These are phyloP conservation scores for Sternarchorhynchus goeldii DNA, from an alignment of 2,797 vertebrate genomes.

Conservation along the genomic window DNA sequence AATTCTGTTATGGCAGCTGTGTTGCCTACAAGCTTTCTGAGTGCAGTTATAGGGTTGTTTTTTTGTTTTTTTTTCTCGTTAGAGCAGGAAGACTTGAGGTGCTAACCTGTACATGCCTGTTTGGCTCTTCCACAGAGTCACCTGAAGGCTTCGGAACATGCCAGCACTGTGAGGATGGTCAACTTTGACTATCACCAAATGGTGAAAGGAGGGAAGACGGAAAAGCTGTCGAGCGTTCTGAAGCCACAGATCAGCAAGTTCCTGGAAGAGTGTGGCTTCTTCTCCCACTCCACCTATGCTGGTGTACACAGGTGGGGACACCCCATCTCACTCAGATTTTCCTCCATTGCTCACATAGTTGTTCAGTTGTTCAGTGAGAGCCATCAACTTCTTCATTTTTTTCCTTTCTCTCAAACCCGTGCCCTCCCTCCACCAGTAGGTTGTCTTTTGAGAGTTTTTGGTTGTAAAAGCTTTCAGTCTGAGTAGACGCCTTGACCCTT, in stretches of 20 bases:
- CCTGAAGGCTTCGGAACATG: slow-evolving; percentile 93
- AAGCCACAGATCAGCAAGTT: slow-evolving; percentile 91
- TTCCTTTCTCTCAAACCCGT: background rate
- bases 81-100: background rate
- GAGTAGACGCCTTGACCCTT: background rate
- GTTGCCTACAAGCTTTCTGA: too few relatives aligned
- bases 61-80: too few relatives aligned
- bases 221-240: slow-evolving; percentile 88
- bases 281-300: slow-evolving; percentile 85
- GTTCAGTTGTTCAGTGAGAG: background rate
- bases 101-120: background rate
- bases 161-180: slow-evolving; percentile 86
- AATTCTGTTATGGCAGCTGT: too few relatives aligned
- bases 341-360: background rate
- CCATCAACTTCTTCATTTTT: background rate
- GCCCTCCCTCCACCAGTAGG: too few relatives aligned
- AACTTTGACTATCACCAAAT: slow-evolving; percentile 99
- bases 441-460: background rate
- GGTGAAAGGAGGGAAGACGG: slow-evolving; percentile 93
- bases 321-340: background rate
- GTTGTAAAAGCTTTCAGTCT: background rate
- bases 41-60: too few relatives aligned
- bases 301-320: slow-evolving; percentile 84
- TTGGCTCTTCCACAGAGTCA: slow-evolving; percentile 79
- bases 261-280: slow-evolving; percentile 89